Base-by-base conservation (phyloP, 2,797 vertebrate genomes). In the Hoplostethus atlanticus region DNA sequence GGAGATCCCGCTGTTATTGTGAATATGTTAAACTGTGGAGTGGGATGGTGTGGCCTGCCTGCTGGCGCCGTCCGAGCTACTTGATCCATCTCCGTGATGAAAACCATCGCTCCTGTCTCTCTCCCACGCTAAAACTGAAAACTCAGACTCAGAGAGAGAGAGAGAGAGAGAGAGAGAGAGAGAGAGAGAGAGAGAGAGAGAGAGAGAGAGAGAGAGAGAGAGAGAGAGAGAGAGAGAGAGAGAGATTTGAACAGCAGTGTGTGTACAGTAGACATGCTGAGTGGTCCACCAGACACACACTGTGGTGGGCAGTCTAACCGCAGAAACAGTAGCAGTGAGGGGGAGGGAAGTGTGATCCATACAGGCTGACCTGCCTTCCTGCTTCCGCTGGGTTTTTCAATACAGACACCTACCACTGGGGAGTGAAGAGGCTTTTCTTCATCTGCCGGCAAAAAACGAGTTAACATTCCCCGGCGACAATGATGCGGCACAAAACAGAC, bases 261-360 rank as follows among this genome's bases (percentile, higher is more conserved):
- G 53, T 46, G 11, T 79, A 83, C 61, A 83, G 83, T 83, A 68
- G 77, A 87, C 60, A 73, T 48, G 40, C 71, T 61, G 85, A 92
- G 74, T 87, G 82, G 79, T 91, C 67, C 81, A 85, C 66, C 88
- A 91, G 76, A 88, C 73, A 73, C 64, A 71, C 67, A 42, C 54
- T 62, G 61, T 31, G 28, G 75, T 71, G 64, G 76, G 64, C 56
- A 80, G 83, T 78, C 77, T 72, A 72, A 87, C 85, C 38, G 16
- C 80, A 85, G 79, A 84, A 87, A 89, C 76, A 84, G 86, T 83
- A 87, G 81, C 82, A 75, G 58, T 82, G 79, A 75, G 79, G 68
- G 80, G 81, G 68, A 85, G 79, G 79, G 73, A 76, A 78, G 65
- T 68, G 65, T 59, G 77, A 80, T 81, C 69, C 68, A 53, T 61